Base-by-base conservation (phyloP, 2,113 vertebrate genomes). In the Albula glossodonta region DNA sequence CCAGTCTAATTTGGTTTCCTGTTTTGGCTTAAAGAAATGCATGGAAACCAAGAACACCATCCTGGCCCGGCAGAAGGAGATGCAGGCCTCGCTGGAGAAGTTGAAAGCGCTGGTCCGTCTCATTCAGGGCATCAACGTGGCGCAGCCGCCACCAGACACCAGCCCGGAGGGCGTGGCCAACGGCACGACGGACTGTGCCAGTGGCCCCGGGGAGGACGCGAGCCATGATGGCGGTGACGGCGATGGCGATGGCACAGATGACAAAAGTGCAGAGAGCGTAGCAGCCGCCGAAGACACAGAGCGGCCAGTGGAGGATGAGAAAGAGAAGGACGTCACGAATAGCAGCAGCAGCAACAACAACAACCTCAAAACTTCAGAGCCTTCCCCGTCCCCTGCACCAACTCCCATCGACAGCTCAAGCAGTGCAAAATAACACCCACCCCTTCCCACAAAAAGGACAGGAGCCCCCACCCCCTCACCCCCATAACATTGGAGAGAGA, bases 71-170 rank as follows among this genome's bases (percentile, higher is more conserved):
- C 97, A 97, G 92, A 97, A 96, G 93, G 96, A 97, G 91, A 97
- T 97, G 97, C 96, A 97, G 92, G 94, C 95, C 89, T 97, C 97
- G 60, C 93, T 97, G 94, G 97, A 97, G 92, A 97, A 97, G 92
- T 96, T 97, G 89, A 97, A 97, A 89, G 95, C 95, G 90, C 94
- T 97, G 93, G 96, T 97, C 86, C 96, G 94, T 88, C 96, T 97
- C 93, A 97, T 97, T 92, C 96, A 96, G 82, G 96, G 96, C 93
- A 96, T 97, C 83, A 96, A 96, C 91, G 94, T 97, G 92, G 95
- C 95, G 91, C 95, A 94, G 93, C 92, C 96, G 82, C 94, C 95
- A 87, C 95, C 96, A 53, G 48, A 78, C 25, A 70, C 4, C 25
- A 63, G 51, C 53, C 82, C 82, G 5, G 57, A 93, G 91, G 93